Percentiles rank a stretch among this genome's conserved stretches.
Conservation (phyloP, 2,797 vertebrate species). For the Phrynocephalus forsythii region DNA sequence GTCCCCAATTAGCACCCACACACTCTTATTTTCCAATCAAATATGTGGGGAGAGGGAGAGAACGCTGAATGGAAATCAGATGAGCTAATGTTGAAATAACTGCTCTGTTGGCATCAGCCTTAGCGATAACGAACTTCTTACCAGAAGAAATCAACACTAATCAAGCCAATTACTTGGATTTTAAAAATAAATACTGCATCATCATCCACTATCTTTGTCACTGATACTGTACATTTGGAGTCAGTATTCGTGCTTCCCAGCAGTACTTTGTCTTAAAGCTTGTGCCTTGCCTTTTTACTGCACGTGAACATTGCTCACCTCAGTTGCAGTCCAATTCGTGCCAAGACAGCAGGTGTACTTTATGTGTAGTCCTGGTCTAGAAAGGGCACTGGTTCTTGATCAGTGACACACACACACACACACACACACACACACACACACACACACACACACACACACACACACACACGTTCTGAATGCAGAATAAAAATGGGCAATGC, state of each 20-base stretch:
- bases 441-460: neutral
- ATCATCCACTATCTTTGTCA: neutral
- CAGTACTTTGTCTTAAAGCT: neutral
- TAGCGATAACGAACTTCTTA: conserved; percentile 11
- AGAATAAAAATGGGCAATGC: neutral
- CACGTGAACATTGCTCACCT: neutral
- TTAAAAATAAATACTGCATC: conserved; percentile 1
- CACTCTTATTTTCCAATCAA: conserved; percentile 22
- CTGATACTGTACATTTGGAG: neutral
- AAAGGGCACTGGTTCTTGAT: neutral
- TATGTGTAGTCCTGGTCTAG: neutral
- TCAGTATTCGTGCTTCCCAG: neutral
- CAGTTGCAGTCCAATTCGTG: neutral
- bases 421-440: too few relatives aligned
- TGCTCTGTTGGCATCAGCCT: conserved; percentile 9
- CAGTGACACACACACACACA: neutral
- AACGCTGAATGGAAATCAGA: conserved; percentile 16
- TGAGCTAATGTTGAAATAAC: neutral
- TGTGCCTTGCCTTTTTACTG: neutral
- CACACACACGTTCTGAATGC: neutral
- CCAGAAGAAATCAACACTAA: conserved; percentile 4
- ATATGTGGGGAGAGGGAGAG: neutral
- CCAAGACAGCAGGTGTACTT: neutral
- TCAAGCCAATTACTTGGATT: conserved; percentile 15
- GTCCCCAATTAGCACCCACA: neutral